Conservation (phyloP, 2,113 vertebrate genomes). For the Cyphomyrus plagiostoma region DNA sequence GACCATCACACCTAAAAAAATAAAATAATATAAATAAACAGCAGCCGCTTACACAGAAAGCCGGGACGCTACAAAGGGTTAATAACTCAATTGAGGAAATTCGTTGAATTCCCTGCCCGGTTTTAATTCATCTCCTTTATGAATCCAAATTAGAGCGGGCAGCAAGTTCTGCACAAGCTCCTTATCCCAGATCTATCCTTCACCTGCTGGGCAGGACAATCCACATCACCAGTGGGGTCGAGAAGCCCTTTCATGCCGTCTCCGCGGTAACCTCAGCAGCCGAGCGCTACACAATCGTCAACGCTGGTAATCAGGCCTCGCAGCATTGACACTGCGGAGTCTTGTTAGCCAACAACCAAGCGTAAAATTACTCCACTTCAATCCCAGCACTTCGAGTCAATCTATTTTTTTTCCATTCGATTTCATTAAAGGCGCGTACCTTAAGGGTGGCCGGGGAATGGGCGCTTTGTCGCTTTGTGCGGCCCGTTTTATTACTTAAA, state of each 20-base stretch:
- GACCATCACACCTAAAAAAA: background rate
- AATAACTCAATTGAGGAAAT: conserved; percentile 42
- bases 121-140: conserved; percentile 58
- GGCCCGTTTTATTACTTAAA: background rate
- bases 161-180: conserved; percentile 51
- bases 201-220: conserved; percentile 70
- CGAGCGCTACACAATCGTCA: conserved; percentile 47
- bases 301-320: conserved; percentile 48
- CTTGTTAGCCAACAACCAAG: conserved; percentile 69
- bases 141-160: conserved; percentile 52
- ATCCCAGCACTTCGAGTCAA: conserved; percentile 55
- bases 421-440: conserved; percentile 49
- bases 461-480: conserved; percentile 18
- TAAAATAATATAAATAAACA: background rate
- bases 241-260: conserved; percentile 51
- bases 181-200: conserved; percentile 52
- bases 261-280: conserved; percentile 58
- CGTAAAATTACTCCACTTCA: conserved; percentile 61
- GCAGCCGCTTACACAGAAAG: background rate
- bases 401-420: conserved; percentile 38
- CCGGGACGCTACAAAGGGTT: conserved; percentile 39
- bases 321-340: conserved; percentile 58
- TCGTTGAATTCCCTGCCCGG: conserved; percentile 45
- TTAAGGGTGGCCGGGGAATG: conserved; percentile 33
- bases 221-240: conserved; percentile 48